A percentile compares a stretch with the other conserved stretches of the same genome.
Evolutionary conservation across 2,797 vertebrate genomes (phyloP).

Genomic region (Lophius americanus): DNA sequence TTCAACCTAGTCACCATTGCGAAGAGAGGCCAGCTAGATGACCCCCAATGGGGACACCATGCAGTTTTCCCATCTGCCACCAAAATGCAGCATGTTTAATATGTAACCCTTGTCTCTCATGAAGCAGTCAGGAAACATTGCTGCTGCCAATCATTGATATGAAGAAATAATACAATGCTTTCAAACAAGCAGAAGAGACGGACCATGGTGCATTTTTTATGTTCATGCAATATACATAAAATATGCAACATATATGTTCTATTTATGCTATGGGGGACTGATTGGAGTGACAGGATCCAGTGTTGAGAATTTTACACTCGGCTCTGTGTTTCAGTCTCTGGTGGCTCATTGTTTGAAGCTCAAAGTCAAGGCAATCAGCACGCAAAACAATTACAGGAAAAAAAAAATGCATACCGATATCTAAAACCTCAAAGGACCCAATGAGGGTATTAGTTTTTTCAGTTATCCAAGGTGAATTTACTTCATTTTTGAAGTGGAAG

Average conservation of each 20-base stretch:
- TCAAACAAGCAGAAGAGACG: conserved; percentile 26
- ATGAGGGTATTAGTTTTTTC: too few species aligned
- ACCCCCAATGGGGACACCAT: conserved; percentile 57
- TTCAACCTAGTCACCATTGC: conserved; percentile 50
- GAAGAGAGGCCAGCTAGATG: conserved; percentile 66
- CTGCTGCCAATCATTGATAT: conserved; percentile 61
- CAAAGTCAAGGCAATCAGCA: conserved; percentile 1
- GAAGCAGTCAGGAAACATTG: conserved; percentile 56
- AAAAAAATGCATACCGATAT: too few species aligned
- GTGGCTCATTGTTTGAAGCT: background rate
- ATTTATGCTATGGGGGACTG: background rate
- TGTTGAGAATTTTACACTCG: background rate
- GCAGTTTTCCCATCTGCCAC: conserved; percentile 75
- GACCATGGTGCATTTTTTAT: background rate
- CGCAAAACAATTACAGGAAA: background rate
- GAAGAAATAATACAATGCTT: conserved; percentile 50
- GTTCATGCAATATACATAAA: background rate
- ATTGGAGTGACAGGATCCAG: background rate
- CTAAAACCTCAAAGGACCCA: too few species aligned
- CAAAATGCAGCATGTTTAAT: conserved; percentile 69
- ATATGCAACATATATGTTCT: background rate
- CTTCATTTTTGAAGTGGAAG: too few species aligned
- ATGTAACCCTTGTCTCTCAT: conserved; percentile 52
- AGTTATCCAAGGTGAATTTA: too few species aligned
- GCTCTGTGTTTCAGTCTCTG: background rate